These are phyloP conservation scores for Arctopsyche grandis DNA, from an alignment of 1,140 invertebrate species.

Conservation along the genomic window DNA sequence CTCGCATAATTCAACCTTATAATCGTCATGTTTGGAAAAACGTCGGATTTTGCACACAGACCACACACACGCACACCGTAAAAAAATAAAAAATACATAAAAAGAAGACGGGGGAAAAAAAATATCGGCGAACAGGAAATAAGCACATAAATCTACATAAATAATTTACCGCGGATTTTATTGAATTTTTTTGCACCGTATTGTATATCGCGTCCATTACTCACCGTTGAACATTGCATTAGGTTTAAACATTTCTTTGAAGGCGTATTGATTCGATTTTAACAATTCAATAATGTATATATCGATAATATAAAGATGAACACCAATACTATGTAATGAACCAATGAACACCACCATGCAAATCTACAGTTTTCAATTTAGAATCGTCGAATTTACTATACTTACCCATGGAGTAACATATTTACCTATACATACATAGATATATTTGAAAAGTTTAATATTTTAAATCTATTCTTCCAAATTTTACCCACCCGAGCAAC, in stretches of 20 bases:
- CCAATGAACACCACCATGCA: too few species aligned
- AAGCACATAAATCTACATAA: constrained; percentile 34
- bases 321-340: too few species aligned
- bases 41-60: constrained; percentile 15
- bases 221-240: too few species aligned
- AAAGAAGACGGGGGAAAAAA: background rate
- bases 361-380: too few species aligned
- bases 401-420: too few species aligned
- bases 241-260: background rate
- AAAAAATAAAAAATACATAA: constrained; percentile 27
- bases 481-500: too few species aligned
- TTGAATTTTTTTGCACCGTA: background rate
- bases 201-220: background rate
- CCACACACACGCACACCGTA: constrained; percentile 32
- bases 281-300: background rate
- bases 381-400: too few species aligned
- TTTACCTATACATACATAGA: too few species aligned
- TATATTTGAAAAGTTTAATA: too few species aligned
- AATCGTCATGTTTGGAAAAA: constrained; percentile 28
- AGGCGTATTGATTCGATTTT: background rate
- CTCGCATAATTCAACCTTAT: constrained; percentile 16
- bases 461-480: too few species aligned
- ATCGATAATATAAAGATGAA: too few species aligned
- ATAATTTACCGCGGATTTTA: constrained; percentile 31
- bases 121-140: constrained; percentile 17